Conservation (phyloP, 2,113 vertebrate species). For the Microtus richardsoni region DNA sequence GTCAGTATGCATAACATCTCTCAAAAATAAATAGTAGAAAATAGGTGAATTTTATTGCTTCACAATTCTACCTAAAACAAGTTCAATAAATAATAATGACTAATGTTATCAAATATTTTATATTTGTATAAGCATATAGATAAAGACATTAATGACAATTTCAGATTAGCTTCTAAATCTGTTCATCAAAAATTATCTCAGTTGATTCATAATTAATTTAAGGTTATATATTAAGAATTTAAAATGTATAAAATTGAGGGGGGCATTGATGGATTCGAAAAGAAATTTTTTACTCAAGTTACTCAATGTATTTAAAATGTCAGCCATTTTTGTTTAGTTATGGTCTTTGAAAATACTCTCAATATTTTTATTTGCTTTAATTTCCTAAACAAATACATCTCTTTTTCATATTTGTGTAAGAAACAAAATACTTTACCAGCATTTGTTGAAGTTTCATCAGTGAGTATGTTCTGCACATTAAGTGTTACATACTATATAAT, state of each 20-base stretch:
- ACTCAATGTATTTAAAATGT: not conserved
- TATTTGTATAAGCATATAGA: not conserved
- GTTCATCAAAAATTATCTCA: not conserved
- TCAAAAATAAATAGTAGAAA: constrained; percentile 17
- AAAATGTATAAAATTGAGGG: not conserved
- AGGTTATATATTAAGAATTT: not conserved
- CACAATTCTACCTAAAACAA: constrained; percentile 34
- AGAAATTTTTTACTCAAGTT: not conserved
- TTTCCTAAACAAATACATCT: constrained; percentile 32
- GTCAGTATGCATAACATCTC: not conserved
- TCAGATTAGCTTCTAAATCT: not conserved
- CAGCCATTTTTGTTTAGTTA: not conserved
- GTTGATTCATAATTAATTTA: constrained; percentile 21
- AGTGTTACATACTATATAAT: not conserved
- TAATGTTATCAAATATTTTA: not conserved
- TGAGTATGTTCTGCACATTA: not conserved
- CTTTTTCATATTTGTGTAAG: not conserved
- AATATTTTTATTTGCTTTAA: constrained; percentile 6
- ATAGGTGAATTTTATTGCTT: constrained; percentile 30
- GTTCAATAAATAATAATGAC: not conserved
- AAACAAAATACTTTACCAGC: not conserved
- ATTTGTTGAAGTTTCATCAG: not conserved
- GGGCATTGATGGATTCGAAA: not conserved
- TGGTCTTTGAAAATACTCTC: not conserved
- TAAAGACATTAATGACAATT: constrained; percentile 6